Evolutionary conservation across 2,797 vertebrate genomes (phyloP).

Genomic region (Chelon auratus): DNA sequence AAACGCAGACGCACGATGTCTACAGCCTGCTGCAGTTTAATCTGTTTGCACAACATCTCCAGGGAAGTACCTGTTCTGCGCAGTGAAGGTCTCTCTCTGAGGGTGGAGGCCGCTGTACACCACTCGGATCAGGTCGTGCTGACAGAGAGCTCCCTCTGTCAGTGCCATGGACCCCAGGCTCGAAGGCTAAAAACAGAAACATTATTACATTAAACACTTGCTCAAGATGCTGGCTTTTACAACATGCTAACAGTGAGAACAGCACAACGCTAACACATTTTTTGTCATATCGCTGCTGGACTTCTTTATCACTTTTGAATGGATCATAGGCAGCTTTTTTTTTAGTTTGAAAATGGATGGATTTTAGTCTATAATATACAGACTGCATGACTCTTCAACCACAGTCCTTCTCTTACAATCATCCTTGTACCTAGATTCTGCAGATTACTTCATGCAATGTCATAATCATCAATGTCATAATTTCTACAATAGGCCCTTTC

Average conservation of each 20-base stretch:
- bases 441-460: slow-evolving; percentile 1
- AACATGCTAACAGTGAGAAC: neutral
- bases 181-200: slow-evolving; percentile 87
- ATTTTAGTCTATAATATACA: neutral
- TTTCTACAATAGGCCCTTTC: neutral
- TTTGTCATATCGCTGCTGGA: slow-evolving; percentile 2
- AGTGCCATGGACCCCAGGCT: slow-evolving; percentile 96
- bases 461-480: slow-evolving; percentile 2
- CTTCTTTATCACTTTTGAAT: slow-evolving; percentile 3
- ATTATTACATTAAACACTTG: slow-evolving; percentile 16
- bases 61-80: slow-evolving; percentile 93
- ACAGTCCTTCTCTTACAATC: neutral
- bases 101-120: slow-evolving; percentile 98
- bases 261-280: neutral
- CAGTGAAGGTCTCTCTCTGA: slow-evolving; percentile 98
- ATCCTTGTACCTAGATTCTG: neutral
- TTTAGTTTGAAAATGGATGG: neutral
- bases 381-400: neutral
- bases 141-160: slow-evolving; percentile 96
- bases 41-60: slow-evolving; percentile 3
- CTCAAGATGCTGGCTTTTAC: neutral
- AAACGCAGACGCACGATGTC: neutral
- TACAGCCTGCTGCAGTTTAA: slow-evolving; percentile 10
- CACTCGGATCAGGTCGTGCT: slow-evolving; percentile 96
- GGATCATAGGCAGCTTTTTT: neutral